Percentiles rank a stretch among this genome's conserved stretches.
These are phyloP conservation scores for Hydrolagus colliei DNA, from an alignment of 2,797 vertebrate species.

Conservation along the genomic window DNA sequence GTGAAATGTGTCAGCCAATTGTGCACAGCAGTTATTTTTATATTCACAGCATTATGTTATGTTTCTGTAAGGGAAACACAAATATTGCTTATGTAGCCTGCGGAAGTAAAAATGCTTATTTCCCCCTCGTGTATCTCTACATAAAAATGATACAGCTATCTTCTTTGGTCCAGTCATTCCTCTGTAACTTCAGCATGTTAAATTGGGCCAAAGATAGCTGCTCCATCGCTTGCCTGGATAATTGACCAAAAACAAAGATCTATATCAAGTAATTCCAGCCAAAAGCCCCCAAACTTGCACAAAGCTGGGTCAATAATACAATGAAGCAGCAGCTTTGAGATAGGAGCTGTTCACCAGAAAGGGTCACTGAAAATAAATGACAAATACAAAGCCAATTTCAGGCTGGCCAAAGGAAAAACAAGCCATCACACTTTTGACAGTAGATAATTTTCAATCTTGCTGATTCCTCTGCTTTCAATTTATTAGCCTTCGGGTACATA, in stretches of 20 bases:
- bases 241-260: conserved; percentile 20
- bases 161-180: not conserved
- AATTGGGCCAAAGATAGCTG: not conserved
- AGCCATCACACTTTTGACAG: conserved; percentile 31
- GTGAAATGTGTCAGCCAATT: too few relatives aligned
- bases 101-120: not conserved
- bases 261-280: conserved; percentile 17
- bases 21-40: too few relatives aligned
- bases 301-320: conserved; percentile 9
- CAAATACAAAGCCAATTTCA: conserved; percentile 32
- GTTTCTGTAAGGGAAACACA: too few relatives aligned
- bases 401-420: conserved; percentile 28
- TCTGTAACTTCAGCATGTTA: not conserved
- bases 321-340: conserved; percentile 16
- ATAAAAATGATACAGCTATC: not conserved
- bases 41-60: too few relatives aligned
- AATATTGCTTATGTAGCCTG: too few relatives aligned
- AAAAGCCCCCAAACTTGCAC: not conserved
- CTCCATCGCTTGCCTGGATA: not conserved
- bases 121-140: not conserved
- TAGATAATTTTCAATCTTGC: conserved; percentile 29
- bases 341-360: conserved; percentile 19
- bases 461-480: conserved; percentile 28
- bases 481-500: conserved; percentile 28
- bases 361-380: conserved; percentile 23